phyloP scores from a whole-genome alignment of 2,888 invertebrate species.

The Scelioninae gen. 2 region DNA sequence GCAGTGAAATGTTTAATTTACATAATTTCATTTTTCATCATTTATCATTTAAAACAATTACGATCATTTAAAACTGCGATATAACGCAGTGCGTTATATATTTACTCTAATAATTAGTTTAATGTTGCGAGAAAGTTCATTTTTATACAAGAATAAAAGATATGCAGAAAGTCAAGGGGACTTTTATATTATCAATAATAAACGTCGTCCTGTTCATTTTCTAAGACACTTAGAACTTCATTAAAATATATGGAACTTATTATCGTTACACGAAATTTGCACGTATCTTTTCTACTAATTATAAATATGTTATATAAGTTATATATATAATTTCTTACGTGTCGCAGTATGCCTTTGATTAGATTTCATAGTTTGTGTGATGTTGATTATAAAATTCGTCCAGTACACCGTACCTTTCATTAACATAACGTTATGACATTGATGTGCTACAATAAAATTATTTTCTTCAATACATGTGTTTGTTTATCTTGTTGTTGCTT shows the following conservation, averaged over 20 bases:
- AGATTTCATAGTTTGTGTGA: constrained; percentile 25
- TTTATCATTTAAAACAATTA: constrained; percentile 29
- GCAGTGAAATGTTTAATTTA: constrained; percentile 4
- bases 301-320: constrained; percentile 7
- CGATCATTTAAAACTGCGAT: constrained; percentile 7
- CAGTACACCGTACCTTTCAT: constrained; percentile 13
- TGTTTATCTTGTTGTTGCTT: not conserved
- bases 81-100: constrained; percentile 31
- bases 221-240: constrained; percentile 1
- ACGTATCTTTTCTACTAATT: constrained; percentile 15
- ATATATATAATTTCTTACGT: constrained; percentile 6
- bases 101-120: constrained; percentile 26
- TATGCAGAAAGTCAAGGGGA: constrained; percentile 13
- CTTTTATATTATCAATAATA: constrained; percentile 11
- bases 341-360: constrained; percentile 13
- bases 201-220: not conserved
- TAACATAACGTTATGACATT: constrained; percentile 27
- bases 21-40: constrained; percentile 27
- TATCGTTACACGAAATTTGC: constrained; percentile 30
- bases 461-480: constrained; percentile 9
- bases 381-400: constrained; percentile 17
- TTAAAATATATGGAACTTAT: constrained; percentile 11
- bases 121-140: constrained; percentile 34
- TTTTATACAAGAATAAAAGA: constrained; percentile 36
- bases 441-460: constrained; percentile 34